Evolutionary conservation across 2,113 vertebrate genomes (phyloP).

Genomic region (Xiphophorus hellerii): DNA sequence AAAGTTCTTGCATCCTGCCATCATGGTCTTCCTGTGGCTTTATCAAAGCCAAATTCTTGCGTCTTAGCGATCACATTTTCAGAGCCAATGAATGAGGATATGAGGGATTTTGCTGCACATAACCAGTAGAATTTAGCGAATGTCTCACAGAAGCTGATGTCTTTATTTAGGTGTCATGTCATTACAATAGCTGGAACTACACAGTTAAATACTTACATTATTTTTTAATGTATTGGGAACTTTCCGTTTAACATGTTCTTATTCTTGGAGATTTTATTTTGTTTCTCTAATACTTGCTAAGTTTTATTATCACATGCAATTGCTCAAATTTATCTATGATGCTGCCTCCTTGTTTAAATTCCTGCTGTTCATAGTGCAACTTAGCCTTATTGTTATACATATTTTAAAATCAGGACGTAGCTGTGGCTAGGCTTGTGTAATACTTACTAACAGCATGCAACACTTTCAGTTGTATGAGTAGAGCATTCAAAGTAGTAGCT

Average conservation of each 20-base stretch:
- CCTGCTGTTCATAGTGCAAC: too few species aligned
- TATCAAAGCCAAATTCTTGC: slow-evolving; percentile 10
- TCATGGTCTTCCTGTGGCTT: not conserved
- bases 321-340: not conserved
- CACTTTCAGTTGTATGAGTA: not conserved
- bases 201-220: too few species aligned
- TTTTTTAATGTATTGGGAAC: too few species aligned
- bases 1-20: slow-evolving; percentile 25
- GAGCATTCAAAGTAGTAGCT: not conserved
- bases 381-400: not conserved
- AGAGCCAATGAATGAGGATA: not conserved
- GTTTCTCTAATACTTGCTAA: slow-evolving; percentile 1
- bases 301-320: not conserved
- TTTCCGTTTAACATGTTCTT: not conserved
- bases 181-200: not conserved
- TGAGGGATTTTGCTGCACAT: not conserved
- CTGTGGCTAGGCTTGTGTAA: not conserved
- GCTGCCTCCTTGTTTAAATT: slow-evolving; percentile 1
- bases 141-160: not conserved
- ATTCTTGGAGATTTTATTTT: slow-evolving; percentile 42
- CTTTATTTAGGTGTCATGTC: slow-evolving; percentile 4
- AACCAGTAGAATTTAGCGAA: not conserved
- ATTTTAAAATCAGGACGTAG: not conserved
- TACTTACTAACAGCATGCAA: rapidly evolving
- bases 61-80: not conserved